Evolutionary conservation across 1,140 invertebrate species (phyloP).

Genomic region (Aplysia californica): DNA sequence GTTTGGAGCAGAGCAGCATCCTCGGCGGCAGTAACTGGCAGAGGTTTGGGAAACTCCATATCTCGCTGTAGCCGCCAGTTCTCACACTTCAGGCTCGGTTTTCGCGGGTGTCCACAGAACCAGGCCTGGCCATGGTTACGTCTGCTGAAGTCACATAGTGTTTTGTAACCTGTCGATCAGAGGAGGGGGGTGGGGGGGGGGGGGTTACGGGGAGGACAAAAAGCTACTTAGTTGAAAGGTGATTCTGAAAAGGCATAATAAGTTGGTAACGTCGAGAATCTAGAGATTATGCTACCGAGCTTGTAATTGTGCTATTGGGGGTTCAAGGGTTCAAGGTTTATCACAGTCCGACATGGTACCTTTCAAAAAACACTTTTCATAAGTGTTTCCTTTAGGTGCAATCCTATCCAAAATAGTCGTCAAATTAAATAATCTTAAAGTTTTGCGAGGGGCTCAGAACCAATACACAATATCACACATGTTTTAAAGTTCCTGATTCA

Average conservation of each 20-base stretch:
- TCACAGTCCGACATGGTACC: neutral
- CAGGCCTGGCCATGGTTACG: neutral
- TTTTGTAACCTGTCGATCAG: conserved; percentile 1
- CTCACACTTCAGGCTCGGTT: neutral
- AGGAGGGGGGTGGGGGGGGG: too few species aligned
- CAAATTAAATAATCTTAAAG: too few species aligned
- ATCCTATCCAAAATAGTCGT: too few species aligned
- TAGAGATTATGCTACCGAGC: too few species aligned
- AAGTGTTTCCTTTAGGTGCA: too few species aligned
- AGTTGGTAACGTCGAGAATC: too few species aligned
- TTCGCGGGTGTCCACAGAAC: neutral
- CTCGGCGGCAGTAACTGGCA: neutral
- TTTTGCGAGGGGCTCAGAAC: too few species aligned
- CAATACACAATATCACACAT: too few species aligned
- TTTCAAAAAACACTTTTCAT: too few species aligned
- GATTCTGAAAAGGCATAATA: neutral
- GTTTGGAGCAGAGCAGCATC: neutral
- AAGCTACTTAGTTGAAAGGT: too few species aligned
- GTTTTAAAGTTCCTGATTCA: too few species aligned
- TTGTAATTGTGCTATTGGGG: neutral
- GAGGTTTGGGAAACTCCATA: conserved; percentile 3
- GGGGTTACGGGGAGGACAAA: too few species aligned
- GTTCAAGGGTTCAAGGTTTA: neutral
- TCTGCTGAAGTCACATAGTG: neutral
- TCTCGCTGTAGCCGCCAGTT: neutral